Evolutionary conservation across 2,113 vertebrate species (phyloP).

Genomic region (Planiliza haematocheilus): DNA sequence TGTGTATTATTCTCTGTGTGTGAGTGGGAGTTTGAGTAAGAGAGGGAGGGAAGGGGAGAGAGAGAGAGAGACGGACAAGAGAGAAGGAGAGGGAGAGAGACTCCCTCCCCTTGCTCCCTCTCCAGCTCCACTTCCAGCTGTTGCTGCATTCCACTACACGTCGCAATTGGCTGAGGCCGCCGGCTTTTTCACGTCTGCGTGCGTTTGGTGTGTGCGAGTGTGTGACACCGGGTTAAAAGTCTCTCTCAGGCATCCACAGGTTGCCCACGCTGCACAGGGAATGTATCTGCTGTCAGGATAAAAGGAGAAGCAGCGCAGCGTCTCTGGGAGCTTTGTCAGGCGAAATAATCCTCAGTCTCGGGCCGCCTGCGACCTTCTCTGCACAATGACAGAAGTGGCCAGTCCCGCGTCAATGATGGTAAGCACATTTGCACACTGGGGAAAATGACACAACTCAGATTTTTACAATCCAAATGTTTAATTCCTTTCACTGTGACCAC

Average conservation of each 20-base stretch:
- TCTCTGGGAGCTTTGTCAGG: constrained; percentile 21
- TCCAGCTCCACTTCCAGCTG: constrained; percentile 74
- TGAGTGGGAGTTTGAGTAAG: constrained; percentile 11
- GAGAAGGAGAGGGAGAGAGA: constrained; percentile 43
- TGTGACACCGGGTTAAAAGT: constrained; percentile 21
- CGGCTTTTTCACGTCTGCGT: constrained; percentile 29
- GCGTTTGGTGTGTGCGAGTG: constrained; percentile 25
- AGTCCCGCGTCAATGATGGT: constrained; percentile 63
- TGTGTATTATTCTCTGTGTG: constrained; percentile 46
- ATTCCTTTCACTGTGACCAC: background rate
- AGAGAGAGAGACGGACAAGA: constrained; percentile 6
- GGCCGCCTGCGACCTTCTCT: constrained; percentile 11
- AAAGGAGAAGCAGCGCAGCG: constrained; percentile 2
- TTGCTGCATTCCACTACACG: constrained; percentile 70
- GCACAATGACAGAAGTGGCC: constrained; percentile 71
- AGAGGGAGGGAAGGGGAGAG: constrained; percentile 10
- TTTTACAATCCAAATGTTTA: background rate
- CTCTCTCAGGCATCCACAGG: constrained; percentile 9
- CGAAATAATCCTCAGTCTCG: constrained; percentile 10
- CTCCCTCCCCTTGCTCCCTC: constrained; percentile 60
- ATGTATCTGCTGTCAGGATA: constrained; percentile 22
- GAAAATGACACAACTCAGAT: too few relatives aligned
- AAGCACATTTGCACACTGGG: constrained; percentile 1
- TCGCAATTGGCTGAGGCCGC: constrained; percentile 51
- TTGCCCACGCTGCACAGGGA: constrained; percentile 21